These are phyloP conservation scores for Ctenodactylus gundi DNA, from an alignment of 2,113 vertebrate species.

Conservation along the genomic window DNA sequence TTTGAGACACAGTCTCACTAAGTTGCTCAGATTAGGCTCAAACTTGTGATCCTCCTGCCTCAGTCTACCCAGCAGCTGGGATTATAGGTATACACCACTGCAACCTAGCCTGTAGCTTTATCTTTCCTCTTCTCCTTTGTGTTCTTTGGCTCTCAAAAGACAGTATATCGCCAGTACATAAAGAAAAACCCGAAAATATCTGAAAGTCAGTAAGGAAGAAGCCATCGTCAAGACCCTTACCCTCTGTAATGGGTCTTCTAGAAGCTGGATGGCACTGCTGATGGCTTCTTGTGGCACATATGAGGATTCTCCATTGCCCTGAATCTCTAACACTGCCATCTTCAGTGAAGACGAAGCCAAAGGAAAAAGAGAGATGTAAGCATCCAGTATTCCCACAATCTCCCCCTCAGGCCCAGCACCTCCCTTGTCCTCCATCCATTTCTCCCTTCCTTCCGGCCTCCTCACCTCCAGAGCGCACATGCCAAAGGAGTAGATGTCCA, in stretches of 20 bases:
- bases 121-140: neutral
- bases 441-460: neutral
- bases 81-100: neutral
- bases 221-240: conserved; percentile 82
- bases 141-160: conserved; percentile 31
- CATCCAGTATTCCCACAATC: neutral
- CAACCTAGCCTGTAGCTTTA: neutral
- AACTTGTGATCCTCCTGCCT: neutral
- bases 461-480: conserved; percentile 99
- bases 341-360: conserved; percentile 63
- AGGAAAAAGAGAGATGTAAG: neutral
- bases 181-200: conserved; percentile 12
- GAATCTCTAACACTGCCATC: conserved; percentile 99
- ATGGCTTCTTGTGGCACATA: conserved; percentile 99
- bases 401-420: neutral
- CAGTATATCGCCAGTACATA: neutral
- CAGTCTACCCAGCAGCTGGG: neutral
- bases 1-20: neutral
- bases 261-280: conserved; percentile 96
- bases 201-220: conserved; percentile 2
- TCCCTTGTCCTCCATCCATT: neutral
- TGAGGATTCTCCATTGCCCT: conserved; percentile 97
- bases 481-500: conserved; percentile 99
- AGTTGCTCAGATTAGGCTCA: neutral
- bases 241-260: conserved; percentile 96